A percentile compares a stretch with the other conserved stretches of the same genome.
Conservation (phyloP, 2,113 vertebrate species). For the Brachypodius melanocephalos region DNA sequence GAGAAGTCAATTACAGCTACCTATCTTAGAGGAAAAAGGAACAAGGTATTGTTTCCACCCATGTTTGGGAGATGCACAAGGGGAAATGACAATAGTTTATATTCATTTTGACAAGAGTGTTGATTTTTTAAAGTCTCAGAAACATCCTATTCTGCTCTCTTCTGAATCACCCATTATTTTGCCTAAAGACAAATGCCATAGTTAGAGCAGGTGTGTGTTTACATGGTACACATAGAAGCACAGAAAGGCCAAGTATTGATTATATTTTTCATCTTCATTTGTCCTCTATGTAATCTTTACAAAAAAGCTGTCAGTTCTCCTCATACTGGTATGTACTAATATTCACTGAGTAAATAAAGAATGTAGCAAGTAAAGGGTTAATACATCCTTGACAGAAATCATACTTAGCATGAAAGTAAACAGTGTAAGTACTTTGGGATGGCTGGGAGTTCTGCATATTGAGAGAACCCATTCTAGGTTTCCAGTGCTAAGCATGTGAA, state of each 20-base stretch:
- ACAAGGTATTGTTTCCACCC: not conserved
- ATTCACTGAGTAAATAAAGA: not conserved
- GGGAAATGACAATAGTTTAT: not conserved
- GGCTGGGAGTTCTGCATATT: not conserved
- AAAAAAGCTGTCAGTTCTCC: not conserved
- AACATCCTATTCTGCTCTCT: not conserved
- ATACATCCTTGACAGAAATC: not conserved
- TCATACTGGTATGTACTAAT: not conserved
- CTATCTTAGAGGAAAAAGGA: not conserved
- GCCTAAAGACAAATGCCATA: not conserved
- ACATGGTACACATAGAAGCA: not conserved
- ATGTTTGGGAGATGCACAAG: not conserved
- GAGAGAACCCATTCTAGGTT: not conserved
- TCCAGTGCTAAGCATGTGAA: not conserved
- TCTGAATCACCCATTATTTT: not conserved
- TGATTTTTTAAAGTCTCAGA: not conserved
- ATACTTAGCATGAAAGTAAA: not conserved
- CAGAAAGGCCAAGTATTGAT: not conserved
- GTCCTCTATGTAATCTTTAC: not conserved
- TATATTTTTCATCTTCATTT: not conserved
- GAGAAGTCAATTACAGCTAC: not conserved
- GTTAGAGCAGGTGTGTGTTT: conserved; percentile 4
- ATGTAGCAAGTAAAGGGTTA: not conserved
- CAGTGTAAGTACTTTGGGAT: not conserved
- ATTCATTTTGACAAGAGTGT: not conserved